Percentiles rank a stretch among this genome's conserved stretches.
phyloP scores from a whole-genome alignment of 2,797 vertebrate species.

The Halcyon smyrnensis region DNA sequence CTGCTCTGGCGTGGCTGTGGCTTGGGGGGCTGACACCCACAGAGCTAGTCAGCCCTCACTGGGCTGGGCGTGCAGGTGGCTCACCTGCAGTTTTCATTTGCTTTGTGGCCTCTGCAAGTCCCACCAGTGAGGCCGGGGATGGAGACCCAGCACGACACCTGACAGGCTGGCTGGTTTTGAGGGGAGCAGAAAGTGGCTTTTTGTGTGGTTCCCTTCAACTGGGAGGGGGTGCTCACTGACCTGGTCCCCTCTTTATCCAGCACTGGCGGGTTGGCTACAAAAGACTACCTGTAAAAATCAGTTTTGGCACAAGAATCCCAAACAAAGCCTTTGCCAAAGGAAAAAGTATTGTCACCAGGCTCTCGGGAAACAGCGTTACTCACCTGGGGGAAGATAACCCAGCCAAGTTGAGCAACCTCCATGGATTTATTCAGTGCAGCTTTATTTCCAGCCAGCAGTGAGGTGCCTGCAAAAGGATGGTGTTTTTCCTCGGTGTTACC shows the following conservation, averaged over 20 bases:
- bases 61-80: accelerated
- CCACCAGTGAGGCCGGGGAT: accelerated
- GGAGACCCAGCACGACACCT: neutral
- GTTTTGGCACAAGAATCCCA: neutral
- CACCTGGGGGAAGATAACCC: neutral
- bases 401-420: neutral
- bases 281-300: neutral
- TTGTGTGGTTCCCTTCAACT: neutral
- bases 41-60: neutral
- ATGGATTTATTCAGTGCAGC: accelerated
- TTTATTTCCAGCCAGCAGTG: neutral
- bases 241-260: neutral
- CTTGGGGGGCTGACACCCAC: neutral
- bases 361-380: neutral
- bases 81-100: neutral
- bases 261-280: accelerated
- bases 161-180: neutral
- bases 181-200: neutral
- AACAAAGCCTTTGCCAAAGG: neutral
- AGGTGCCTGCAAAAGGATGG: neutral
- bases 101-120: neutral
- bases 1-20: neutral
- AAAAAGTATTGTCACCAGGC: neutral
- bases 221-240: accelerated
- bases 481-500: neutral